Evolutionary conservation across 2,888 invertebrate species (phyloP), one percentile per base, ranked within the genome.

Genomic region (Caenorhabditis japonica): DNA sequence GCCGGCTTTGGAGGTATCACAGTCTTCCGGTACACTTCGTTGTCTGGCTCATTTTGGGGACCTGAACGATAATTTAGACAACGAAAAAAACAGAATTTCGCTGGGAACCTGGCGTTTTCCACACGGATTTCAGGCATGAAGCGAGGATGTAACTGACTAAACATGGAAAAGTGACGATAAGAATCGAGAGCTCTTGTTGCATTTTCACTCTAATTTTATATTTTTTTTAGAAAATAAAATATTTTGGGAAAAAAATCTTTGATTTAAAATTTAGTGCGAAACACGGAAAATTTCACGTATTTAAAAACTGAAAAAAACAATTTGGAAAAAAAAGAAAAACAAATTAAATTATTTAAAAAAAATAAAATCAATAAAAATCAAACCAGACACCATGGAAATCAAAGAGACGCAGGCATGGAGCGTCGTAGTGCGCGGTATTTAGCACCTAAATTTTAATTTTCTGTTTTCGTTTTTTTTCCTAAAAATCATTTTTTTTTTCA

Each of bases 61-160:
- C 23, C 39, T 39, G 39, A 2, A 39, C n/a, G n/a, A n/a, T n/a
- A 39, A 39, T 4, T 4, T n/a, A 15, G 13, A 15, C 7, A 38
- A 8, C 59, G 38, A 13, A 39, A 59, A 1, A 12, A n/a, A n/a
- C 19, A 15, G 25, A 25, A 8, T 23, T 41, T 53, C 15, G 1
- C 15, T 27, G 38, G 25, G 17, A 27, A 12, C 55, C 56, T 27
- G 56, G 55, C 30, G 47, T 51, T 34, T 34, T 56, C 56, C 47
- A 56, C 12, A 23, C 36, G 4, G 66, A 23, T 56, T 66, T 66
- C 7, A 66, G 56, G 10, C 66, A 66, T 8, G 46, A 55, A 33
- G 56, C 44, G 17, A 56, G 41, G 19, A 56, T 27, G 15, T 56
- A 27, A 51, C 56, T 66, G 36, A 33, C 56, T 27, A 66, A 30